Evolutionary conservation across 2,797 vertebrate genomes (phyloP).

Genomic region (Hyperoplus immaculatus): DNA sequence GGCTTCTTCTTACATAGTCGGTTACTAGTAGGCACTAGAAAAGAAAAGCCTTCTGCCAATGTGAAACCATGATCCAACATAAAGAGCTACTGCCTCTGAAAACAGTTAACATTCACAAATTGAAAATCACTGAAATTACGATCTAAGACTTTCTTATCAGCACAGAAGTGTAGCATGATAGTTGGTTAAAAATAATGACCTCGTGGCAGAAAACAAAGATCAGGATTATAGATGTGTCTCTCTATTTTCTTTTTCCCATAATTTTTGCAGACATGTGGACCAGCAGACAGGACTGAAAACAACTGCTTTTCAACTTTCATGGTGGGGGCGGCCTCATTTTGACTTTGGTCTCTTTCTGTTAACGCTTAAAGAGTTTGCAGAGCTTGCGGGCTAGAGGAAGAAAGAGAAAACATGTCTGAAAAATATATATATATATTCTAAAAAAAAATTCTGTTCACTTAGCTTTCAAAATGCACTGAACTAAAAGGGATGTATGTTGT

Average conservation of each 20-base stretch:
- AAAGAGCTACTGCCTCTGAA: not conserved
- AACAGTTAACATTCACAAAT: not conserved
- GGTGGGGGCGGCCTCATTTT: constrained; percentile 51
- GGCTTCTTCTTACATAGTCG: constrained; percentile 1
- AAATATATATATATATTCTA: not conserved
- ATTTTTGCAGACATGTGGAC: constrained; percentile 7
- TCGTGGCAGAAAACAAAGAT: not conserved
- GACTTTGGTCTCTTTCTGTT: constrained; percentile 70
- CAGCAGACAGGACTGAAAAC: not conserved
- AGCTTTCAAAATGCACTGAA: no score
- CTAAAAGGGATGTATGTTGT: not conserved
- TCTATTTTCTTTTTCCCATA: not conserved
- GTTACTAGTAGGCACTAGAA: constrained; percentile 7
- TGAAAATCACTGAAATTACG: not conserved
- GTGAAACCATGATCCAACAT: constrained; percentile 13
- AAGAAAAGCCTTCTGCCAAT: not conserved
- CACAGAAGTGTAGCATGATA: not conserved
- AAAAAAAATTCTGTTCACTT: not conserved
- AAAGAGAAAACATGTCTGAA: constrained; percentile 30
- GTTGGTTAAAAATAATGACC: not conserved
- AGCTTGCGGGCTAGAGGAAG: constrained; percentile 56
- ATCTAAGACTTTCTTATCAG: not conserved
- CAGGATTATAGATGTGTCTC: not conserved
- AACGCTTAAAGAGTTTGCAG: constrained; percentile 38
- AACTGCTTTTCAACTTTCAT: not conserved